Evolutionary conservation across 2,888 invertebrate species (phyloP), one percentile per base, ranked within the genome.

Genomic region (Drosophila rubida): DNA sequence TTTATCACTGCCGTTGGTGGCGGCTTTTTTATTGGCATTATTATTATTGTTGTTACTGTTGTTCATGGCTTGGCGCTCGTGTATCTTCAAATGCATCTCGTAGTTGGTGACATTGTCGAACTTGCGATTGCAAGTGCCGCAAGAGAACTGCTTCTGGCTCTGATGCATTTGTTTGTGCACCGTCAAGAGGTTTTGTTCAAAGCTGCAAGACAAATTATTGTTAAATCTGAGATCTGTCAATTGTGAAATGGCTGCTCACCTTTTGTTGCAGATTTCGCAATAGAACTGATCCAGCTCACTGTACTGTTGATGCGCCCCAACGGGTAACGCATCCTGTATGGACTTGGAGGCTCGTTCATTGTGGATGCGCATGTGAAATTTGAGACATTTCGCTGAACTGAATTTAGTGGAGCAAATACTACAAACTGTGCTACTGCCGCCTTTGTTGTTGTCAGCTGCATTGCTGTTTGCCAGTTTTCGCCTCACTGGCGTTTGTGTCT

Each of bases 11-110:
- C 49, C 16, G 6, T 19, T 37, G 11, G 19, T 19, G 2, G 62
- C 7, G 25, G 25, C 25, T 6, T 25, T 2, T 55, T 61, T 68
- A 51, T 64, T 49, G 22, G 2, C 64, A 9, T 11, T 37, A 7
- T 37, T 22, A 7, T 27, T 4, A 13, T 22, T 45, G 19, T 19
- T 59, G 22, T 37, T 60, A 2, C 46, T 59, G 9, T 45, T 35
- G 8, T 42, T 50, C 1, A 35, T 35, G 4, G 48, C 11, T 4
- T 70, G 67, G 8, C 59, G 88, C 4, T 89, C 90, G 13, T 96
- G 96, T 27, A 95, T 95, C 75, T 94, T 95, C 89, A 95, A 93
- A 88, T 96, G 96, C 95, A 96, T 95, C 13, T 94, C 93, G 19
- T 96, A 91, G 89, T 94, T 95, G 22, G 94, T 93, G 14, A 92